Base-by-base conservation (phyloP, 2,797 vertebrate genomes). In the Xerus rutilus region DNA sequence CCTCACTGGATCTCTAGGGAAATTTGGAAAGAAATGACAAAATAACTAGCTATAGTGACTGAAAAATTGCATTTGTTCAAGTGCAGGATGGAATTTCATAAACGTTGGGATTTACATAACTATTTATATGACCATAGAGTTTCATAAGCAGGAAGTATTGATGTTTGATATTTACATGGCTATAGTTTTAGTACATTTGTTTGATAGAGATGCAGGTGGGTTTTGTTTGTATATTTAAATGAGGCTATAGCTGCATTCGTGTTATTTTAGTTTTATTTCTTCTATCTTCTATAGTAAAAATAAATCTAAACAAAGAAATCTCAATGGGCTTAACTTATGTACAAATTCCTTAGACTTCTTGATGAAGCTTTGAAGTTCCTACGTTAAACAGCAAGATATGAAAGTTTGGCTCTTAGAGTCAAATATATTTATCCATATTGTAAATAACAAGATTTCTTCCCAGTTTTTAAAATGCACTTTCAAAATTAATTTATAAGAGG, bases 61-160 rank as follows among this genome's bases (percentile, higher is more conserved):
- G 96, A 97, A 96, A 96, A 96, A 97, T 97, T 93, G 59, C 91
- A 97, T 97, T 98, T 98, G 97, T 97, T 96, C 95, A 95, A 97
- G 85, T 64, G 81, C 82, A 90, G 95, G 89, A 96, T 96, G 85
- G 93, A 94, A 96, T 98, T 97, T 96, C 93, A 97, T 97, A 96
- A 98, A 96, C 95, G 95, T 94, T 95, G 96, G 81, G 89, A 96
- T 97, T 97, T 97, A 94, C 94, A 94, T 97, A 96, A 95, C 96
- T 96, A 93, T 96, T 98, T 96, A 93, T 98, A 92, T 96, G 94
- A 93, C 95, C 95, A 82, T 67, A 59, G 96, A 94, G 69, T 96
- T 97, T 98, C 97, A 97, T 97, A 96, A 96, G 82, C 93, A 96
- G 86, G 30, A 82, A 92, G 84, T 94, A 94, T 96, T 96, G 95